Evolutionary conservation across 2,888 invertebrate genomes (phyloP).

Genomic region (Eulithis prunata): DNA sequence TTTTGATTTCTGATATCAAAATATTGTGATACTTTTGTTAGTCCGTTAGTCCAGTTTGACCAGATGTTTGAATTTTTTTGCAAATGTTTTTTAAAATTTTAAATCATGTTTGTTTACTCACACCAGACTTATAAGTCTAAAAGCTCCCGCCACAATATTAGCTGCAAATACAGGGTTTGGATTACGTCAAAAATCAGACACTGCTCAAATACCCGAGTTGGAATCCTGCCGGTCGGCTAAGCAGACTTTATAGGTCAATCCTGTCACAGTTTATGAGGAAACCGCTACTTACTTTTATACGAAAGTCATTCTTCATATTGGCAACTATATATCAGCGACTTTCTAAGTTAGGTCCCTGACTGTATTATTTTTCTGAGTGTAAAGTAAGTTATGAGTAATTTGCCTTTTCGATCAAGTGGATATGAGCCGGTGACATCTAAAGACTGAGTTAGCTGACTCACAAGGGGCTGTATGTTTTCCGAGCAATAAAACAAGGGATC

Average conservation of each 20-base stretch:
- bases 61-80: no score
- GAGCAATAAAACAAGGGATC: constrained; percentile 17
- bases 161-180: constrained; percentile 23
- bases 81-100: no score
- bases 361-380: no score
- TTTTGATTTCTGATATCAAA: no score
- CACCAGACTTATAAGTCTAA: neutral
- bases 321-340: no score
- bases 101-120: no score
- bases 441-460: constrained; percentile 7
- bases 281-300: constrained; percentile 6
- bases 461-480: constrained; percentile 1
- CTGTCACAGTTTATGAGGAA: constrained; percentile 11
- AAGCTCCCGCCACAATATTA: constrained; percentile 16
- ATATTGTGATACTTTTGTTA: no score
- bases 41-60: no score
- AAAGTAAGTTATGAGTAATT: no score
- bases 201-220: constrained; percentile 20
- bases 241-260: constrained; percentile 34
- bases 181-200: constrained; percentile 34
- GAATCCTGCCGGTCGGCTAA: constrained; percentile 23
- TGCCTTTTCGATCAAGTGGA: neutral
- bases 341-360: no score
- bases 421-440: neutral
- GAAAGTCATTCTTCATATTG: neutral